Base-by-base conservation (phyloP, 2,113 vertebrate genomes). In the Eclectus roratus region DNA sequence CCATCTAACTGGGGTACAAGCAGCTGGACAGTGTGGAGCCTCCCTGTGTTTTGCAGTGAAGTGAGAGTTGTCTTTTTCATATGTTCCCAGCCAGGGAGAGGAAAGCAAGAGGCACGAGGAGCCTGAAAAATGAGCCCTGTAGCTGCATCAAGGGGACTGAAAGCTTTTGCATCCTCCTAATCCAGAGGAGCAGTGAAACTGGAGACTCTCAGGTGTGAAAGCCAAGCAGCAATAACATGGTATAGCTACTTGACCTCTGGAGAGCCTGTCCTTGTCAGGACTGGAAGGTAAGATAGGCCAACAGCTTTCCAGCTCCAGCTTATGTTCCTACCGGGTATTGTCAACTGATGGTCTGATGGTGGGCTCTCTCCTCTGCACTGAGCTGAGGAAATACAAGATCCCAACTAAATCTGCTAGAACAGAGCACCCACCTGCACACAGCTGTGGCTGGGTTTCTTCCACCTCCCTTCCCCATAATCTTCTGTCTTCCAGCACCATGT, bases 21-120 rank as follows among this genome's bases (percentile, higher is more conserved):
- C 31, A 21, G 1, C 35, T 43, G 70, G 25, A 20, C 0, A 0
- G 3, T 23, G 31, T 9, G 1, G 1, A 79, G 25, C 5, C 11
- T 10, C 6, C 1, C 21, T 21, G 49, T 21, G 16, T 47, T 88
- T 49, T 68, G 28, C 19, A 76, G 46, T 14, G 76, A 83, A 70
- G 35, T 20, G 23, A 35, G 52, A 61, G 4, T 17, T 73, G 44
- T 24, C 43, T 72, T 78, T 44, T 44, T 43, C 17, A 33, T 33
- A 41, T 53, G 20, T 63, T 58, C 31, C 12, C 25, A 69, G 71
- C 12, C 5, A 4, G 17, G 18, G 56, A 71, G 39, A 70, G n/a
- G 46, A 90, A 93, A 91, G 52, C 19, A 68, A 82, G 69, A 74
- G 61, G 53, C 18, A n/a, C 3, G 11, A 79, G 55, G 14, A 73